Evolutionary conservation across 1,140 invertebrate species (phyloP).

Genomic region (Caenorhabditis remanei): DNA sequence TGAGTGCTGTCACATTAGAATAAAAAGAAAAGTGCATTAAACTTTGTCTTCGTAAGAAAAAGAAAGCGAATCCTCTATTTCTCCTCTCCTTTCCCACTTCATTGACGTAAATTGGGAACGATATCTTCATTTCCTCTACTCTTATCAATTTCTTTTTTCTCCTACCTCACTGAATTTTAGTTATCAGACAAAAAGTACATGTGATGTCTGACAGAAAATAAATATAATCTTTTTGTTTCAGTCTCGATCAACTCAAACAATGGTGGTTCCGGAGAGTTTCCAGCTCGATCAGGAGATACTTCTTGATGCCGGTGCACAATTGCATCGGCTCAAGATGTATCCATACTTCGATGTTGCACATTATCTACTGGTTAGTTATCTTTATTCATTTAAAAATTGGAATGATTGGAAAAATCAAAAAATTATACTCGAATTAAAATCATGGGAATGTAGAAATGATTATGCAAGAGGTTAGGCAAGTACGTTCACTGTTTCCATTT

Average conservation of each 20-base stretch:
- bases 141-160: neutral
- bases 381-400: neutral
- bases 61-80: too few relatives aligned
- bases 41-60: too few relatives aligned
- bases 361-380: conserved; percentile 81
- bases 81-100: neutral
- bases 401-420: neutral
- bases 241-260: conserved; percentile 19
- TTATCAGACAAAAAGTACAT: neutral
- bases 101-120: neutral
- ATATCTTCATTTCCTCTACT: neutral
- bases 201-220: neutral
- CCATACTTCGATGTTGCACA: conserved; percentile 99
- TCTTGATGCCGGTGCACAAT: conserved; percentile 95
- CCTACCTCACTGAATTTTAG: conserved; percentile 9
- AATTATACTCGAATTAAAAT: neutral
- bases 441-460: neutral
- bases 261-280: conserved; percentile 56
- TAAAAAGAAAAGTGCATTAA: too few relatives aligned
- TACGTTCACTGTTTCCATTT: neutral
- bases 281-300: conserved; percentile 93
- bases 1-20: too few relatives aligned
- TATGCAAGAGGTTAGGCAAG: neutral
- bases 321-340: conserved; percentile 98
- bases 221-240: neutral